phyloP scores from a whole-genome alignment of 2,888 invertebrate species.

The Dilophus febrilis region DNA sequence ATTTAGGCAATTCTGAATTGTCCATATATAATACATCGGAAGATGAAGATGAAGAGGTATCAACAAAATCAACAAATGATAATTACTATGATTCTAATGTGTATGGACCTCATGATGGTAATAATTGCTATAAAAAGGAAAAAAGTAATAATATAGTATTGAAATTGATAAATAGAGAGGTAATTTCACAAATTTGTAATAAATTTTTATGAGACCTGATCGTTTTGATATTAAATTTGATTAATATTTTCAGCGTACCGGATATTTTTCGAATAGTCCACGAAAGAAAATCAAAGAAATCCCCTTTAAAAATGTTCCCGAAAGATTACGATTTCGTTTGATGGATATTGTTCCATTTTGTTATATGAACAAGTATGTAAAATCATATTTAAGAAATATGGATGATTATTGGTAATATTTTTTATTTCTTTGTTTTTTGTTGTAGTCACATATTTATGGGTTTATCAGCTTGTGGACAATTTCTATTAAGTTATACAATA shows the following conservation, averaged over 20 bases:
- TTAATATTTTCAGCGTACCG: slow-evolving; percentile 30
- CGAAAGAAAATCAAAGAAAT: slow-evolving; percentile 32
- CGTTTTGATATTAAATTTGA: slow-evolving; percentile 2
- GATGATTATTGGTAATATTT: slow-evolving; percentile 4
- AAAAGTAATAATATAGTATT: slow-evolving; percentile 20
- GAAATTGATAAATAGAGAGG: slow-evolving; percentile 45
- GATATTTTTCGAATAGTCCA: slow-evolving; percentile 33
- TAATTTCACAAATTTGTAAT: slow-evolving; percentile 25
- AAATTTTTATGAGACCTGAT: slow-evolving; percentile 12
- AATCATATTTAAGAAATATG: neutral
- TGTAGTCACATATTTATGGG: slow-evolving; percentile 83
- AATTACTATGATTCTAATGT: too few relatives aligned
- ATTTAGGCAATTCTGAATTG: too few relatives aligned
- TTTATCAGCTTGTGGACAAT: slow-evolving; percentile 86
- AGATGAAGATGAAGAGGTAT: too few relatives aligned
- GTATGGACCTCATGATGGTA: too few relatives aligned
- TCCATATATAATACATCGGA: too few relatives aligned
- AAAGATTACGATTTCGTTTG: slow-evolving; percentile 39
- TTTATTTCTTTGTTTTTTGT: slow-evolving; percentile 12
- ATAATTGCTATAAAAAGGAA: too few relatives aligned
- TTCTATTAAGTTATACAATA: slow-evolving; percentile 66
- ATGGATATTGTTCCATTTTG: slow-evolving; percentile 42
- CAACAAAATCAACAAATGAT: too few relatives aligned
- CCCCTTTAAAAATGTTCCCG: slow-evolving; percentile 36
- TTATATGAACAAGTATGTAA: slow-evolving; percentile 29